Conservation (phyloP, 2,797 vertebrate genomes). For the Odontamblyopus rebecca region DNA sequence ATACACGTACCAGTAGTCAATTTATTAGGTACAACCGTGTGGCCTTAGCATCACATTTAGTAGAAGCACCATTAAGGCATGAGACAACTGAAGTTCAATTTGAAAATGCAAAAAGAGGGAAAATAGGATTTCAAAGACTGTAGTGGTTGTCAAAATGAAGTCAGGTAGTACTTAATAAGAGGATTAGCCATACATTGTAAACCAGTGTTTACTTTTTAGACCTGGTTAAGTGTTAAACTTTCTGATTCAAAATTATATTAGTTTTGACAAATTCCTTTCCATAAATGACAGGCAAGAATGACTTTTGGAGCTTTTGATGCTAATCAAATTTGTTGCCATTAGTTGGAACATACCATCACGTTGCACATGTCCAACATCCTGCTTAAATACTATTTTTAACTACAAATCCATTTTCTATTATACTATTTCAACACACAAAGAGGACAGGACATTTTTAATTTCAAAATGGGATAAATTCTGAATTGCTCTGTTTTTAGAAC, state of each 20-base stretch:
- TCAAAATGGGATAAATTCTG: conserved; percentile 19
- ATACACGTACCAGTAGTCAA: conserved; percentile 14
- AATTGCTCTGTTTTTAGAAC: conserved; percentile 25
- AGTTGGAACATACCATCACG: not conserved
- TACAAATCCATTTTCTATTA: no score
- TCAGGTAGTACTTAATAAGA: not conserved
- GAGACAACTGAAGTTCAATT: not conserved
- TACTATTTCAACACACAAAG: no score
- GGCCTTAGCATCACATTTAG: not conserved
- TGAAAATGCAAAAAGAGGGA: not conserved
- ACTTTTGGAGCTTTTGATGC: not conserved
- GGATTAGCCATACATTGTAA: not conserved
- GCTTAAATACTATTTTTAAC: not conserved
- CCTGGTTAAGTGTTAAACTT: no score
- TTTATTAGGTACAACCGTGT: not conserved
- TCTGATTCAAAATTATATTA: not conserved
- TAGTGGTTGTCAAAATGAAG: not conserved
- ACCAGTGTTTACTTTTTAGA: no score
- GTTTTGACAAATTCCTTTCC: not conserved
- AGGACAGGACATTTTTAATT: not conserved
- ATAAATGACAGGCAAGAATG: not conserved
- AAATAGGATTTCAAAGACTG: not conserved
- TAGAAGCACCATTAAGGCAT: not conserved
- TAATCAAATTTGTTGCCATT: not conserved
- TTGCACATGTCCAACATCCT: not conserved